Evolutionary conservation across 2,888 invertebrate genomes (phyloP), one percentile per base, ranked within the genome.

Genomic region (Apamea monoglypha): DNA sequence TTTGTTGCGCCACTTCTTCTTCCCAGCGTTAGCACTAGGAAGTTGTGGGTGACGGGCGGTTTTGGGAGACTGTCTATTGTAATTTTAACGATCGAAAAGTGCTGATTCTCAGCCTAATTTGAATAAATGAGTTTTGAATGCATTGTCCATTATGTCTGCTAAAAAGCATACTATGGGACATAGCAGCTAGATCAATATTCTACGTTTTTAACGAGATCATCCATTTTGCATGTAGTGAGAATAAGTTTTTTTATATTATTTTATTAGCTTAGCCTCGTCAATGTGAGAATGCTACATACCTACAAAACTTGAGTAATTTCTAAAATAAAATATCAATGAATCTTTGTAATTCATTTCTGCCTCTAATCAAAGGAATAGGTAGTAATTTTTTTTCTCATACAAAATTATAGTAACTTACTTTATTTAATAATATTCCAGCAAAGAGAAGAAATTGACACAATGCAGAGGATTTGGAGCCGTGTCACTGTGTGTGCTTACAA

Each of bases 391-490:
- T 40, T 10, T 36, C 25, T 14, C 5, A 40, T 32, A 63, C 21
- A 18, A 32, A 10, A 73, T 92, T 92, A 10, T 18, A 53, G 7
- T 50, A 25, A 29, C 21, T 16, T 29, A 29, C 2, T 63, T 40
- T 40, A 40, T 40, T 53, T 63, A 25, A 6, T 25, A 18, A 71
- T 36, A 72, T 92, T 92, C 56, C 87, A 96, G 96, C 96, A 96
- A 95, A 93, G 96, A 78, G 95, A 96, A 91, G 96, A 96, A 93
- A 96, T 96, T 81, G 96, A 96, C 72, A 93, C 94, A 66, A 97
- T 97, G 96, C 96, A 97, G 88, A 93, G 94, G 82, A 95, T 96
- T 76, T 96, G 96, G 96, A 96, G 96, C 79, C 91, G 95, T 63
- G 96, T 95, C n/a, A 92, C 94, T n/a, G 92, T 97, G 5, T 97